Percentiles rank a stretch among this genome's conserved stretches.
phyloP scores from a whole-genome alignment of 2,113 vertebrate genomes.

The Sarotherodon lohbergeri region DNA sequence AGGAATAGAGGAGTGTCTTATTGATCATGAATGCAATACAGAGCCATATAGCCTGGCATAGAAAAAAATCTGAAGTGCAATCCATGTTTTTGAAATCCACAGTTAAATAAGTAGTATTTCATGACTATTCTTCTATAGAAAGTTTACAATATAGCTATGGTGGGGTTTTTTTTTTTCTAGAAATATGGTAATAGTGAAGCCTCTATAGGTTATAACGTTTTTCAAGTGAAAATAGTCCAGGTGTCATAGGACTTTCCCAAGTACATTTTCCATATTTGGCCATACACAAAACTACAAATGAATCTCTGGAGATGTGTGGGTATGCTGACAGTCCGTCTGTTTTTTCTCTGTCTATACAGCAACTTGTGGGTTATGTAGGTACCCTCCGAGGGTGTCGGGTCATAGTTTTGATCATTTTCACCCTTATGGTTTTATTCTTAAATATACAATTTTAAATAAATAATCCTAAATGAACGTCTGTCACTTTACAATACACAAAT shows the following conservation, averaged over 20 bases:
- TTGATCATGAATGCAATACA: not conserved
- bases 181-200: not conserved
- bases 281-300: not conserved
- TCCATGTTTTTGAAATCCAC: not conserved
- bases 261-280: not conserved
- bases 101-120: not conserved
- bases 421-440: not conserved
- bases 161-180: accelerated
- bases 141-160: not conserved
- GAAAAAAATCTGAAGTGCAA: conserved; percentile 6
- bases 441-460: not conserved
- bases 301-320: not conserved
- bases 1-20: not conserved
- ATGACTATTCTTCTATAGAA: not conserved
- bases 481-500: not conserved
- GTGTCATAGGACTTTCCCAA: not conserved
- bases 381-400: not conserved
- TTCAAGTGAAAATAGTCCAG: not conserved
- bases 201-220: not conserved
- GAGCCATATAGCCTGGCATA: conserved; percentile 18
- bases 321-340: not conserved
- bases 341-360: not conserved
- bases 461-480: not conserved
- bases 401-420: not conserved
- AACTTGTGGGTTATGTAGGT: not conserved